Conservation (phyloP, 2,797 vertebrate species). For the Anguilla marmorata region DNA sequence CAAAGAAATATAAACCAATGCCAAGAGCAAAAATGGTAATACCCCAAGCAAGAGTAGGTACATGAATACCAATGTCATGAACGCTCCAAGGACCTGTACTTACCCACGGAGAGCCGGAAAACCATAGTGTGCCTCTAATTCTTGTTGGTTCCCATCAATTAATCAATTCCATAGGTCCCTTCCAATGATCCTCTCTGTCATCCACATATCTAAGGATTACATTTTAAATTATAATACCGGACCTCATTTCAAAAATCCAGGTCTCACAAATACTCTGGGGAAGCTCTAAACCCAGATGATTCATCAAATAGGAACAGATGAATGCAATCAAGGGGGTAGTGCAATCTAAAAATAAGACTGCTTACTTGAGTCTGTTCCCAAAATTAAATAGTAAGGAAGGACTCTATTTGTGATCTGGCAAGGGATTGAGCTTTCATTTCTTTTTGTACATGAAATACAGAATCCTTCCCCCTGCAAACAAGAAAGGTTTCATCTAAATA, state of each 20-base stretch:
- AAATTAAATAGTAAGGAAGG: conserved; percentile 11
- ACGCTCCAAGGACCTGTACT: not conserved
- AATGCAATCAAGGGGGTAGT: conserved; percentile 31
- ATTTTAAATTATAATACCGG: conserved; percentile 35
- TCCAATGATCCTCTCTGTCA: conserved; percentile 25
- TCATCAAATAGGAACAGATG: conserved; percentile 9
- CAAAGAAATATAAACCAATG: not conserved
- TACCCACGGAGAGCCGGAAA: not conserved
- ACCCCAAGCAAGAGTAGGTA: not conserved
- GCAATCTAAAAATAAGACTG: not conserved
- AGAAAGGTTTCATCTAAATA: not conserved
- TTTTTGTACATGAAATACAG: not conserved
- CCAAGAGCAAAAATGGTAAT: not conserved
- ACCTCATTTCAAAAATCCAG: conserved; percentile 29
- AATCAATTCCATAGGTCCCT: not conserved
- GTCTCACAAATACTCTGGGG: conserved; percentile 37
- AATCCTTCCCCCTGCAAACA: not conserved
- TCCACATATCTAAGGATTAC: conserved; percentile 35
- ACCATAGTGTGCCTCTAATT: not conserved
- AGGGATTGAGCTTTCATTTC: not conserved
- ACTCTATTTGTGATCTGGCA: conserved; percentile 15
- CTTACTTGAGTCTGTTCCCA: conserved; percentile 14
- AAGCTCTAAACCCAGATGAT: conserved; percentile 25
- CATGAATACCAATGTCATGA: not conserved
- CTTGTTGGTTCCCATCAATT: conserved; percentile 24